Percentiles rank a stretch among this genome's conserved stretches.
These are phyloP conservation scores for Leguminivora glycinivorella DNA, from an alignment of 1,140 invertebrate species.

Conservation along the genomic window DNA sequence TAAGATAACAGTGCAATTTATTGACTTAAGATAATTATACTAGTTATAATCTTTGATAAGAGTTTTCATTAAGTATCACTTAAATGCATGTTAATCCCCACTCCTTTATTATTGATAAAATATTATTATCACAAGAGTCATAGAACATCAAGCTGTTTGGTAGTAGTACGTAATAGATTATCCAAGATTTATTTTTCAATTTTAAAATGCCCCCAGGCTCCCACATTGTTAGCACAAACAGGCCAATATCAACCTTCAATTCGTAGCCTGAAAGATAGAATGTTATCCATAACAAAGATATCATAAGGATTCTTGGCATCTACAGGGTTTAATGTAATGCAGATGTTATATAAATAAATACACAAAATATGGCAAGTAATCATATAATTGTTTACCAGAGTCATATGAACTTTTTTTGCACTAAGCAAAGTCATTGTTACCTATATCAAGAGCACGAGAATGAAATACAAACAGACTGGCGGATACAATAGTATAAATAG, in stretches of 20 bases:
- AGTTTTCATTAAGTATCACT: conserved; percentile 3
- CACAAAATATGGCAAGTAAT: conserved; percentile 12
- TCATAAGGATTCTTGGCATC: no score
- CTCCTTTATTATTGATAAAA: neutral
- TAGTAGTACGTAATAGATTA: neutral
- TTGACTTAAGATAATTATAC: neutral
- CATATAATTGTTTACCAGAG: conserved; percentile 36
- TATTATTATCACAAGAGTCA: neutral
- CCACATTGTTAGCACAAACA: no score
- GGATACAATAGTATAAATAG: neutral
- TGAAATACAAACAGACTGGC: neutral
- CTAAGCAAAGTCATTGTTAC: conserved; percentile 4
- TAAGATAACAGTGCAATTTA: conserved; percentile 3
- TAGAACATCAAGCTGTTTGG: no score
- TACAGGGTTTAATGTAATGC: no score
- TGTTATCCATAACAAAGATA: no score
- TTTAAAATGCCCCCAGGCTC: no score
- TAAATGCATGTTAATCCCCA: conserved; percentile 15
- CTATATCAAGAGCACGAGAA: conserved; percentile 3
- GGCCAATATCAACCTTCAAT: no score
- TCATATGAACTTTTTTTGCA: conserved; percentile 3
- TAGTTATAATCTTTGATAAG: conserved; percentile 2
- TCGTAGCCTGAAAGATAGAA: no score
- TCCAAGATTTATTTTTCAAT: neutral
- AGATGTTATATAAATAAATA: neutral